Evolutionary conservation across 2,888 invertebrate genomes (phyloP), one percentile per base, ranked within the genome.

Genomic region (Crossocerus cetratus): DNA sequence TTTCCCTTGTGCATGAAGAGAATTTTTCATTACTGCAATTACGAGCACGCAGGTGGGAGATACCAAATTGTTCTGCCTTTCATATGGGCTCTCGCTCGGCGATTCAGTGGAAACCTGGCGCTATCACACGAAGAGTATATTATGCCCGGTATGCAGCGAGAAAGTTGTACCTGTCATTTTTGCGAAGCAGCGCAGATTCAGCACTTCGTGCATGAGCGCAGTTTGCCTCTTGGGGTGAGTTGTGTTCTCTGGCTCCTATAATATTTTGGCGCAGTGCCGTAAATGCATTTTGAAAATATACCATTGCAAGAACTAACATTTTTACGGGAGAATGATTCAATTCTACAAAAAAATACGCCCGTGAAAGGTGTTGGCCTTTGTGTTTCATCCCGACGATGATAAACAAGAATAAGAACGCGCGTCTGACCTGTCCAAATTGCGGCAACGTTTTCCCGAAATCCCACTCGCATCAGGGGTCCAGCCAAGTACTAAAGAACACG

Each of bases 331-430:
- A 11, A 32, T 8, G 5, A 32, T 32, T 32, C 0, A 32, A 8
- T 32, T 32, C 8, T 32, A 32, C 11, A 32, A 32, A 4, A 4
- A 32, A 32, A 32, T 32, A 32, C 11, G 8, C 32, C 11, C 11
- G 8, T 32, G 32, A 11, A 32, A 81, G 78, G 70, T 78, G 80
- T 61, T 79, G 75, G 77, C 78, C 80, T 71, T 74, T 83, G 69
- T 82, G 76, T 58, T 72, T 79, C 66, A 67, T 82, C 60, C 77
- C 79, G 68, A 76, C 82, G 63, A 71, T 81, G 78, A 76, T 79
- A 74, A 77, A 64, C 62, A 72, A 69, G 20, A 78, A 78, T 75
- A 82, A 77, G 70, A 76, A 69, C 43, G 42, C 66, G 58, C 72
- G 76, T 45, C 65, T 67, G 58, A 62, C 72, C 53, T 78, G 80